Evolutionary conservation across 2,888 invertebrate species (phyloP).

Genomic region (Plebejus melissa): DNA sequence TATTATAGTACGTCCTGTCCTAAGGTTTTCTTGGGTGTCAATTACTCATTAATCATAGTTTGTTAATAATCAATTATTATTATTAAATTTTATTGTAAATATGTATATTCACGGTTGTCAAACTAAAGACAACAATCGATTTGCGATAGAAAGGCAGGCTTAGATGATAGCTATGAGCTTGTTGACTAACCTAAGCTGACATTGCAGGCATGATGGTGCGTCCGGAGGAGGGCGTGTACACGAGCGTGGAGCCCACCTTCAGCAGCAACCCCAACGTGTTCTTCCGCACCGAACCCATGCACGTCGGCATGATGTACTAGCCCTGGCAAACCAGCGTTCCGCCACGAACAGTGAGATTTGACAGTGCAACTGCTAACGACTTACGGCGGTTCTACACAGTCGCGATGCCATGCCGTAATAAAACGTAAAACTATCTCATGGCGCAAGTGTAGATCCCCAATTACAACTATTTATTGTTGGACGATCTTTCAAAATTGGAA

Average conservation of each 20-base stretch:
- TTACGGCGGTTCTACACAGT: conserved; percentile 25
- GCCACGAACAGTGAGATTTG: conserved; percentile 70
- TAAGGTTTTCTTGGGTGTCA: neutral
- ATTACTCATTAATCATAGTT: neutral
- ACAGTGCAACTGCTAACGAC: conserved; percentile 55
- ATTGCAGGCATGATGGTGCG: conserved; percentile 85
- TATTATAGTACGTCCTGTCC: neutral
- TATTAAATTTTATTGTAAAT: neutral
- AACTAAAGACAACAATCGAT: too few species aligned
- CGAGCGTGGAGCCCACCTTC: conserved; percentile 90
- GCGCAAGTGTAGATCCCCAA: neutral
- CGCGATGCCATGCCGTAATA: neutral
- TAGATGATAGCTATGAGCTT: neutral
- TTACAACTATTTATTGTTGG: neutral
- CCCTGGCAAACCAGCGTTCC: conserved; percentile 75
- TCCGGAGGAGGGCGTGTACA: conserved; percentile 90
- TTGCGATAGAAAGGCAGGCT: too few species aligned
- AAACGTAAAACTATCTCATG: neutral
- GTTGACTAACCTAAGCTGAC: conserved; percentile 30
- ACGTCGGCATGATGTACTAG: conserved; percentile 95
- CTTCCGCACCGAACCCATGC: conserved; percentile 89
- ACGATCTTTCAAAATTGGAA: neutral
- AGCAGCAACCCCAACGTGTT: conserved; percentile 95
- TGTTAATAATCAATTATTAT: neutral
- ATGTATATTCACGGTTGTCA: neutral